phyloP scores from a whole-genome alignment of 2,888 invertebrate genomes.

The Pseudolycoriella hygida region DNA sequence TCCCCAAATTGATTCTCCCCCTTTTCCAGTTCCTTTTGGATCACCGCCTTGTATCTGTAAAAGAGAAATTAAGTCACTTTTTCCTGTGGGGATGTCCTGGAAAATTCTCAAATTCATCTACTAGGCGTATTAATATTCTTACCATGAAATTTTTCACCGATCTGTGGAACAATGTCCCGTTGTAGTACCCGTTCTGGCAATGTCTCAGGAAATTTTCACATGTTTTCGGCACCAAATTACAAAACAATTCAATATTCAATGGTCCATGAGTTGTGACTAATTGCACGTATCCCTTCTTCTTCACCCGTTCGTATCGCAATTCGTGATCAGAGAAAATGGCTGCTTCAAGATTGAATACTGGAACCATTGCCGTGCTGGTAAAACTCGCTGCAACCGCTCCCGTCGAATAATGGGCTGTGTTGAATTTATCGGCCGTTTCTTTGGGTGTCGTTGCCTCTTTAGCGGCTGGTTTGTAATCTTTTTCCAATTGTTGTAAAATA shows the following conservation, averaged over 20 bases:
- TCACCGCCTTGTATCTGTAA: conserved; percentile 95
- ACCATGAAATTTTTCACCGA: conserved; percentile 97
- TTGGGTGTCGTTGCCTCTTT: conserved; percentile 29
- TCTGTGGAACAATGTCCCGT: conserved; percentile 83
- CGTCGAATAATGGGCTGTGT: conserved; percentile 90
- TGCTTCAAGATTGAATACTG: conserved; percentile 71
- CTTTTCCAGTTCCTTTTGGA: conserved; percentile 83
- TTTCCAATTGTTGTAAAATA: conserved; percentile 71
- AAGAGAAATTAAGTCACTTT: too few species aligned
- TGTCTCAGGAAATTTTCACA: conserved; percentile 94
- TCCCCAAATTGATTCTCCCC: conserved; percentile 90
- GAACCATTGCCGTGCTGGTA: conserved; percentile 90
- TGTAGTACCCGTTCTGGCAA: conserved; percentile 80
- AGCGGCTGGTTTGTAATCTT: conserved; percentile 60
- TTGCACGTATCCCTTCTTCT: conserved; percentile 87
- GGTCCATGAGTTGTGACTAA: conserved; percentile 78
- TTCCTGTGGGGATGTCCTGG: too few species aligned
- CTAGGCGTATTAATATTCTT: too few species aligned
- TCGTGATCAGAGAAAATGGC: conserved; percentile 84
- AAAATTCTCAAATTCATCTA: too few species aligned
- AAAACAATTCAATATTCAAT: conserved; percentile 85
- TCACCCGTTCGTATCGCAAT: conserved; percentile 75
- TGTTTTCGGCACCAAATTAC: conserved; percentile 78
- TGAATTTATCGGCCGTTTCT: conserved; percentile 73
- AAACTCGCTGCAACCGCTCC: conserved; percentile 94